Base-by-base conservation (phyloP, 1,140 invertebrate species). In the Polypedilum vanderplanki region DNA sequence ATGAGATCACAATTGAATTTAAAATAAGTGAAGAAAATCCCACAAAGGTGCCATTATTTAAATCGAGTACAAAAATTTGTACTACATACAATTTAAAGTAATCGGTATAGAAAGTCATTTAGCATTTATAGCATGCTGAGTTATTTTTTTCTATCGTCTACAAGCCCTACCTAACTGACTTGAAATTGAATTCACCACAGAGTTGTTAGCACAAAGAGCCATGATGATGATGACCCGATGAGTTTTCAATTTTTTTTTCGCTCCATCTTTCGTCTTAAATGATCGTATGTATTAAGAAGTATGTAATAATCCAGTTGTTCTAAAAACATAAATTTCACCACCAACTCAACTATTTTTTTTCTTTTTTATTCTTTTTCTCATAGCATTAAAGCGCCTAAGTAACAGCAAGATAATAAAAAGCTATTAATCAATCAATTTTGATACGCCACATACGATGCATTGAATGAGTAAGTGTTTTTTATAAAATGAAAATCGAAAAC, bases 31-130 rank as follows among this genome's bases (percentile, higher is more conserved):
- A 33, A 33, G 24, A 33, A 33, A 33, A 33, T 33, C 24, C 24
- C 24, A 33, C 24, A 33, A 5, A 33, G 24, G 24, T 33, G 24
- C 24, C 24, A 33, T 33, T 33, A 57, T 57, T 57, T 12, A n/a
- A 57, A 57, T n/a, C n/a, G 46, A 57, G 46, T 57, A 57, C 46
- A 57, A 57, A 46, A 57, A 57, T 57, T 57, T 57, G 46, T 57
- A 57, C 46, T 57, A 57, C 46, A 57, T 57, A 57, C n/a, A n/a
- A 57, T 57, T 57, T 12, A 15, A 57, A 57, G 24, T 33, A 33
- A 33, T 33, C 24, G 24, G 24, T 33, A 33, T 33, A 33, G 24
- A 57, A 57, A 12, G 46, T 57, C 24, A 57, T 57, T 57, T 12
- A 57, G 46, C 46, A 57, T 12, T 57, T 4, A 57, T 12, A 57